A percentile compares a stretch with the other conserved stretches of the same genome.
Conservation (phyloP, 2,797 vertebrate species). For the Pitangus sulphuratus region DNA sequence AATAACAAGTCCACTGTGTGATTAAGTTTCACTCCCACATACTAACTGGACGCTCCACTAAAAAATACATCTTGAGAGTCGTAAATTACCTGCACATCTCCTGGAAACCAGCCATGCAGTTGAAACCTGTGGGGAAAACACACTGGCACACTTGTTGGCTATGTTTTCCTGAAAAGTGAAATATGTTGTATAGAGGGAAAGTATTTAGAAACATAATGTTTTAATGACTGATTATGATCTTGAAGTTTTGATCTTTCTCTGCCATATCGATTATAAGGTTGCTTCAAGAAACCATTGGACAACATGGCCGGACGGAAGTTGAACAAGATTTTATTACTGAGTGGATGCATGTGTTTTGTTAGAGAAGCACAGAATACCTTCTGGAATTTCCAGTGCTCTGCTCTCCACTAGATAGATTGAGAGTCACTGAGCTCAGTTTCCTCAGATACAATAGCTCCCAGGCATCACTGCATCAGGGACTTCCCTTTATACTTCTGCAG, state of each 20-base stretch:
- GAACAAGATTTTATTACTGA: background rate
- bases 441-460: fast-evolving
- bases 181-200: background rate
- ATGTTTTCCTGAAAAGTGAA: conserved; percentile 82
- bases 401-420: background rate
- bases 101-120: background rate
- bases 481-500: background rate
- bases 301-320: background rate
- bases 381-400: background rate
- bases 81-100: background rate
- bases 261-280: background rate
- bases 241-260: background rate
- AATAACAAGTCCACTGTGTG: background rate
- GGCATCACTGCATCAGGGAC: background rate
- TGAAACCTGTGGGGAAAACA: background rate
- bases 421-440: background rate
- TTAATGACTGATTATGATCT: background rate
- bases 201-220: background rate
- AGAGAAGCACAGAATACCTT: background rate
- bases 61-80: background rate
- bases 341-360: background rate
- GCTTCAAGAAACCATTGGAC: background rate
- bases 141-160: conserved; percentile 68
- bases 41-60: background rate
- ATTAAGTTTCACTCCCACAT: background rate